Percentiles rank a stretch among this genome's conserved stretches.
These are phyloP conservation scores for Sander lucioperca DNA, from an alignment of 2,113 vertebrate genomes.

Conservation along the genomic window DNA sequence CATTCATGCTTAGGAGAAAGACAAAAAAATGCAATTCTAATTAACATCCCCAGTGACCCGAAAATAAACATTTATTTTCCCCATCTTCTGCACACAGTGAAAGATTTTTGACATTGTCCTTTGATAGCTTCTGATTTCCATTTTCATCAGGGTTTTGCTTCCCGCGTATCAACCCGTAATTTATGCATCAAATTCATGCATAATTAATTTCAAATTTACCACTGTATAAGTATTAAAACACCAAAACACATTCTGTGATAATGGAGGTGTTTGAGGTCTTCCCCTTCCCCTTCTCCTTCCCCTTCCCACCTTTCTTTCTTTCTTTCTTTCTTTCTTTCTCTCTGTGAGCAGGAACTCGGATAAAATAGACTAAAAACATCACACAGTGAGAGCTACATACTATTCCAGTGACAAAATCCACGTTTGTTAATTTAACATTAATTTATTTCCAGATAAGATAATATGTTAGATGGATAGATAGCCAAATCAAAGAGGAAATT, in stretches of 20 bases:
- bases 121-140: constrained; percentile 84
- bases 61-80: constrained; percentile 86
- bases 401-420: background rate
- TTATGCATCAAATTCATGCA: constrained; percentile 88
- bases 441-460: background rate
- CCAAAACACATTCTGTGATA: constrained; percentile 81
- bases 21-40: constrained; percentile 85
- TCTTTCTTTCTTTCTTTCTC: background rate
- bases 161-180: constrained; percentile 73
- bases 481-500: constrained; percentile 1
- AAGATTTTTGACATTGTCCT: constrained; percentile 80
- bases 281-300: constrained; percentile 23
- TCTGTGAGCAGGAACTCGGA: constrained; percentile 14
- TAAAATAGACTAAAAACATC: constrained; percentile 14
- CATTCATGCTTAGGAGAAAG: constrained; percentile 68
- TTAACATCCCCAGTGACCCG: constrained; percentile 92
- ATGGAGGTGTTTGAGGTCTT: constrained; percentile 79
- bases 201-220: constrained; percentile 88
- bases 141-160: constrained; percentile 69
- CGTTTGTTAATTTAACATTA: background rate
- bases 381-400: background rate
- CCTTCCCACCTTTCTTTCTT: background rate
- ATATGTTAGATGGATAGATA: background rate
- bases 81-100: constrained; percentile 71
- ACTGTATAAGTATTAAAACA: constrained; percentile 83